Evolutionary conservation across 2,888 invertebrate genomes (phyloP).

Genomic region (Zaprionus bogoriensis): DNA sequence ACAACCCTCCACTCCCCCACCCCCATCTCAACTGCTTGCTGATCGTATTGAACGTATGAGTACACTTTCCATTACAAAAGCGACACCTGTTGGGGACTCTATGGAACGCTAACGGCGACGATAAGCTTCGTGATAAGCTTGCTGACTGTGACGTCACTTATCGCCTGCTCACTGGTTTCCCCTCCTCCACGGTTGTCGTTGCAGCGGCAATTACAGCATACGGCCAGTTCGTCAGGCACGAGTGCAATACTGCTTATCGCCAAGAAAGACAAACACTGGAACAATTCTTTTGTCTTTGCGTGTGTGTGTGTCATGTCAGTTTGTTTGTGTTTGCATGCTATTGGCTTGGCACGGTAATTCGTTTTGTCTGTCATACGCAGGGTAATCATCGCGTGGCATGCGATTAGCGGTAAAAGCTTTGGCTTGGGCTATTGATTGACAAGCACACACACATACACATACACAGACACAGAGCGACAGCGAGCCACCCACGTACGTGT

Average conservation of each 20-base stretch:
- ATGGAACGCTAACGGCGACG: not conserved
- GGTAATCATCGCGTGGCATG: constrained; percentile 28
- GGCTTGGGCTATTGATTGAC: constrained; percentile 32
- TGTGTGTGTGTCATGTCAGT: not conserved
- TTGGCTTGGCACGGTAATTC: not conserved
- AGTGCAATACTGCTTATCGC: not conserved
- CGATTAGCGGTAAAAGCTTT: constrained; percentile 36
- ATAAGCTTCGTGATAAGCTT: constrained; percentile 38
- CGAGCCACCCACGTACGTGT: constrained; percentile 1
- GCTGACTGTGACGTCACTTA: constrained; percentile 33
- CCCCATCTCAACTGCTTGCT: not conserved
- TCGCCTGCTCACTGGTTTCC: not conserved
- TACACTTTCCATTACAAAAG: constrained; percentile 16
- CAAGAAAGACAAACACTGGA: not conserved
- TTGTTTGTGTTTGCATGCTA: not conserved
- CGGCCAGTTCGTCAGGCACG: not conserved
- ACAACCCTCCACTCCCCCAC: not conserved
- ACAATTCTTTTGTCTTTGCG: not conserved
- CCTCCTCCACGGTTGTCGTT: not conserved
- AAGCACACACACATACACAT: not conserved
- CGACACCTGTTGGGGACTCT: constrained; percentile 39
- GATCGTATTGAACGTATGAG: not conserved
- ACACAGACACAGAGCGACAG: not conserved
- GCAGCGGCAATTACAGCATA: constrained; percentile 1
- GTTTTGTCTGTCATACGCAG: constrained; percentile 11